Base-by-base conservation (phyloP, 2,797 vertebrate genomes). In the Notolepis coatsorum region DNA sequence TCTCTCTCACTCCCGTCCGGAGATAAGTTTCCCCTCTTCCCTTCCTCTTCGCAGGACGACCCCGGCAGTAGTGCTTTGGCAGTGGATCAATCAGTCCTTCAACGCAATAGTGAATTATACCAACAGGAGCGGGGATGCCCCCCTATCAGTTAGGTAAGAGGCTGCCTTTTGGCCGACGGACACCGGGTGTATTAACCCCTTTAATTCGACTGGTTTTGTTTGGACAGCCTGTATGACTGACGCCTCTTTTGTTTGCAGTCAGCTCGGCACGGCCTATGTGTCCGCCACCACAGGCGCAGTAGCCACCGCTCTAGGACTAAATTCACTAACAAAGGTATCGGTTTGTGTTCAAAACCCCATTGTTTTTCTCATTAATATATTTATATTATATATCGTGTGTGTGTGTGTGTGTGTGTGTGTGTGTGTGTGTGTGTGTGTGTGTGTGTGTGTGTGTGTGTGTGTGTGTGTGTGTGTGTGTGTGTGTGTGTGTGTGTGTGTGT, bases 51-150 rank as follows among this genome's bases (percentile, higher is more conserved):
- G 53, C 71, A 99, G 98, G 90, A 96, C 97, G 0, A 96, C 96
- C 15, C 96, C 98, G 12, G 97, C 97, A 0, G 97, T 99, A 66
- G 57, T 99, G 43, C 93, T 99, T 84, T 99, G 98, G 98, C 98
- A 99, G 81, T 99, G 98, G 98, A 93, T 99, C 83, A 99, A 99
- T 91, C 98, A 99, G 93, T 99, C 98, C 64, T 99, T 99, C 90
- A 99, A 99, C 4, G 98, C 98, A 17, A 90, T 99, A 63, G 98
- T 99, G 7, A 99, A 99, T 39, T 99, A 99, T 65, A 99, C 98
- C 1, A 99, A 99, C 88, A 89, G 98, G 73, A 99, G 98, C 0
- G 98, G 98, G 2, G 98, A 99, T 2, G 98, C 97, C 7, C 96
- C 98, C 0, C 94, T 99, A 77, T 95, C 94, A 56, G 91, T 96